These are phyloP conservation scores for Mormyrops attenuatus DNA, from an alignment of 2,797 vertebrate genomes.

Conservation along the genomic window DNA sequence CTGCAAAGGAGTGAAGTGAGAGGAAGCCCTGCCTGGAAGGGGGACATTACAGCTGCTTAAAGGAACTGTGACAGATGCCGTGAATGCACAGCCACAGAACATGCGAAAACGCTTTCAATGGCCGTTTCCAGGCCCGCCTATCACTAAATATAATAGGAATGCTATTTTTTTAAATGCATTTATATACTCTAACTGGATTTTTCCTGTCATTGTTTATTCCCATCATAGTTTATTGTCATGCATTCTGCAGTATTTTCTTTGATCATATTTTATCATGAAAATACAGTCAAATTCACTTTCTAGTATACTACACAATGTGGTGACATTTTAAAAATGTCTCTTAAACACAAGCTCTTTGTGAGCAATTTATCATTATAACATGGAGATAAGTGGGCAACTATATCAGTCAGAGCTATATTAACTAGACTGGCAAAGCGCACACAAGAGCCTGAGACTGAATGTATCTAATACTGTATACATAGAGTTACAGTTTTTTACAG, in stretches of 20 bases:
- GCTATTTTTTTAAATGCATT: not conserved
- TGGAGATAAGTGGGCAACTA: not conserved
- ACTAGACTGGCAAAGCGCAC: not conserved
- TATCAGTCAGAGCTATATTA: not conserved
- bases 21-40: not conserved
- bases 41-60: not conserved
- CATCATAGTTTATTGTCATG: not conserved
- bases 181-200: not conserved
- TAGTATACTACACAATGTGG: not conserved
- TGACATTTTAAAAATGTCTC: not conserved
- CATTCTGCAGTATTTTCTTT: not conserved
- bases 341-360: not conserved
- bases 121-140: not conserved
- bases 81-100: not conserved
- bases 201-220: not conserved
- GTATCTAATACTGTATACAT: not conserved
- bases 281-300: not conserved
- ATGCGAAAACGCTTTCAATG: not conserved
- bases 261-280: not conserved
- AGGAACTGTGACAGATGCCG: not conserved
- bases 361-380: not conserved
- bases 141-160: not conserved
- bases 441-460: not conserved
- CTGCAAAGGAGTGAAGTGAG: not conserved
- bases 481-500: not conserved